Base-by-base conservation (phyloP, 1,140 invertebrate species). In the Amphibalanus amphitrite region DNA sequence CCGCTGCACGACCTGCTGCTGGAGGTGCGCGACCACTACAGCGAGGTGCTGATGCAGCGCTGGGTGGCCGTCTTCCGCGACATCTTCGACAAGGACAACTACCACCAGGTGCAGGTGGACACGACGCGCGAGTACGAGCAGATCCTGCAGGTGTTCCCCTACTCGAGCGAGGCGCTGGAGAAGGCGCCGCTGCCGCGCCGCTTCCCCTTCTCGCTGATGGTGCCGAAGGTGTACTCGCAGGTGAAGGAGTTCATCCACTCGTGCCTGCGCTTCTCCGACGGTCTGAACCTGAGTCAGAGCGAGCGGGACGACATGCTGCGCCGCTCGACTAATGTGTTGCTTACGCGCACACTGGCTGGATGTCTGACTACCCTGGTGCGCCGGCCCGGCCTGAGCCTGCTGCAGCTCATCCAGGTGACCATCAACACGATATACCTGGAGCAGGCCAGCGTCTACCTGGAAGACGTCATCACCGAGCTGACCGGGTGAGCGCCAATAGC, bases 371-470 rank as follows among this genome's bases (percentile, higher is more conserved):
- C 89, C 3, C 83, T 95, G 17, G 97, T 97, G 80, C 86, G 91
- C 33, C 10, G 13, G 6, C 92, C 93, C 1, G 89, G 88, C 64
- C 83, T 97, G 64, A 92, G 91, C 47, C 84, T 99, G 6, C 84
- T 93, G 76, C 92, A 97, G 85, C 86, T 95, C 0, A 90, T 93
- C 69, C 93, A 98, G 85, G 97, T 98, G 72, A 96, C 97, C 29
- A 93, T 98, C 69, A 98, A 99, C 80, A 98, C 95, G 3, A 91
- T 95, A 75, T 97, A 98, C 81, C 82, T 99, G 68, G 96, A 99
- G 80, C 89, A 92, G 75, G 93, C 95, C 0, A 96, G 94, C 30
- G 86, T 88, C n/a, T 94, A 90, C 79, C 82, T 99, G 4, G 47
- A 59, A 20, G 47, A 59, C 47, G 47, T 59, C 47, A 59, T 59